Base-by-base conservation (phyloP, 2,888 invertebrate species). In the Noctua janthina region DNA sequence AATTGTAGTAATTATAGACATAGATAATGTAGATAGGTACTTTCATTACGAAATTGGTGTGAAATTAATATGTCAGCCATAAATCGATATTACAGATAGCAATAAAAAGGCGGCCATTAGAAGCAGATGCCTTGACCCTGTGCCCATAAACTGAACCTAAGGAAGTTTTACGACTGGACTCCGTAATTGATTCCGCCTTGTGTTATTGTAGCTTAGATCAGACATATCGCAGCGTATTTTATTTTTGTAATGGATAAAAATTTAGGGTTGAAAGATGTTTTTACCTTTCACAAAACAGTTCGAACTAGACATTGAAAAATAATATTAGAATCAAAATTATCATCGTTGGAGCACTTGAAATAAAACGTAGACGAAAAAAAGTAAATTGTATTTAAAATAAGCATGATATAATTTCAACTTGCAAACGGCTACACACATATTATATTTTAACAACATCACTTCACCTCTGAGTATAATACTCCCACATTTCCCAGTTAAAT, bases 91-190 rank as follows among this genome's bases (percentile, higher is more conserved):
- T 91, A 91, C 89, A 89, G 91, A 87, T 87, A 92, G 91, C 92
- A 90, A 93, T 93, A 93, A 93, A 92, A 92, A 90, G 83, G 84
- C 84, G 81, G 89, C 89, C 89, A 85, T 85, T 76, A 87, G 91
- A 88, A 91, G 88, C 93, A 93, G 92, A 93, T 93, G 93, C 89
- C 91, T 87, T 87, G 89, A 86, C 83, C 87, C 88, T 86, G 88
- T 83, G 86, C 89, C 89, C 93, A 91, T 94, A 94, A 93, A 93
- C 89, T 86, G 87, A 86, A 89, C 84, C 87, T 89, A 83, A 90
- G 88, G 86, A 90, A 91, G 88, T 92, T 93, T 93, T 92, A 92
- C 89, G 92, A 91, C 83, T 81, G 82, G 79, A 89, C 87, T 88
- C 83, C 83, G 91, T 92, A 93, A 93, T 93, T 92, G 91, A 92